Conservation (phyloP, 2,113 vertebrate genomes). For the Protomyctophum bolini region DNA sequence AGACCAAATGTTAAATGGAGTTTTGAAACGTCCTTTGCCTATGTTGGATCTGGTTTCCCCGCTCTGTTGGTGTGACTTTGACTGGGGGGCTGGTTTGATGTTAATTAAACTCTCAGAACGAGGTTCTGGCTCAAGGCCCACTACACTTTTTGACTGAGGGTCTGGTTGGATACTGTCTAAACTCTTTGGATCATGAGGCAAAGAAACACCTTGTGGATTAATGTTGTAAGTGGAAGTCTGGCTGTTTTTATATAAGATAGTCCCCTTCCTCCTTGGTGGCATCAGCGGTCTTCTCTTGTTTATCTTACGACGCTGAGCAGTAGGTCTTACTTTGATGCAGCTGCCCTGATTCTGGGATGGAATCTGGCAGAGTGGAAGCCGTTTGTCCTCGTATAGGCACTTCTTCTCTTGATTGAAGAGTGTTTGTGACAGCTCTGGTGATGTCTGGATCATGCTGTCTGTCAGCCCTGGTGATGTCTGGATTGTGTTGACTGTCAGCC, state of each 20-base stretch:
- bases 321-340: not conserved
- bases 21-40: conserved; percentile 37
- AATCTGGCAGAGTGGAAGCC: not conserved
- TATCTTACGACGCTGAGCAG: conserved; percentile 22
- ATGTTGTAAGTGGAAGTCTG: not conserved
- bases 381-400: conserved; percentile 22
- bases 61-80: not conserved
- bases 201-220: conserved; percentile 22
- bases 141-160: not conserved
- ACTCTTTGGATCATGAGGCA: not conserved
- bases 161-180: not conserved
- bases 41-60: conserved; percentile 6
- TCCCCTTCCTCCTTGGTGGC: conserved; percentile 37
- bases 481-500: not conserved
- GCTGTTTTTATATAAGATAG: conserved; percentile 46
- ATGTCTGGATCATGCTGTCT: conserved; percentile 11
- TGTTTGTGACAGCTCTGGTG: conserved; percentile 25
- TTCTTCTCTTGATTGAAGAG: conserved; percentile 23
- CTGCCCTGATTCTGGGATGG: not conserved
- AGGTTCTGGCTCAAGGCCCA: not conserved
- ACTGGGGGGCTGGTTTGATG: not conserved
- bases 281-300: conserved; percentile 59
- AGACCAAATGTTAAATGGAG: conserved; percentile 66
- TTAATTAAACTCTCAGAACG: not conserved
- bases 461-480: not conserved